Conservation (phyloP, 2,888 invertebrate species). For the Tanypteryx hageni region DNA sequence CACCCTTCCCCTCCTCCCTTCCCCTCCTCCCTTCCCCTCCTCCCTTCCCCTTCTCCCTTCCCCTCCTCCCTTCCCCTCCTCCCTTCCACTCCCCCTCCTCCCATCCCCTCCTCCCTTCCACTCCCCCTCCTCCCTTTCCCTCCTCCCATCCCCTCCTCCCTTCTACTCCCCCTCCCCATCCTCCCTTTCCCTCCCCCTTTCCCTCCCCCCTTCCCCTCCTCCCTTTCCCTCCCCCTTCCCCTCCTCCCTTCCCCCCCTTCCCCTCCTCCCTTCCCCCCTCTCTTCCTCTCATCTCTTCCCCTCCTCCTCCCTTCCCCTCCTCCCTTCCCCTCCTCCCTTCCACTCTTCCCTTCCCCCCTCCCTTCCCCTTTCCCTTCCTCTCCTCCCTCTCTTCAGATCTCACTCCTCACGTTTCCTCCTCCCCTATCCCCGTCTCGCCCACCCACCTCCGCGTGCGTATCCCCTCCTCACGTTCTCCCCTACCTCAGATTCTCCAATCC, state of each 20-base stretch:
- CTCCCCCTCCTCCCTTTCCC: background rate
- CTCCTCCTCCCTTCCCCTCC: background rate
- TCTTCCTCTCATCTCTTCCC: background rate
- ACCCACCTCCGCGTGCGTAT: background rate
- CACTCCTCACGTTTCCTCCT: background rate
- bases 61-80: background rate
- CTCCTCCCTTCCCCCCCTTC: background rate
- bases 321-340: background rate
- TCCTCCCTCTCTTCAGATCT: background rate
- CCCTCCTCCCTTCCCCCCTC: background rate
- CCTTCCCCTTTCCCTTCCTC: background rate
- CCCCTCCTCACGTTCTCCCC: background rate
- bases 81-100: background rate
- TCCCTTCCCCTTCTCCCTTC: background rate
- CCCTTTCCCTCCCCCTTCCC: background rate
- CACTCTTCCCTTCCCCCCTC: background rate
- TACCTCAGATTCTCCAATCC: background rate
- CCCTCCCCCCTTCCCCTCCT: background rate
- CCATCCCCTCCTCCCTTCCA: background rate
- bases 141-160: background rate
- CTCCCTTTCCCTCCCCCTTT: background rate
- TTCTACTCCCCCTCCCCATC: background rate
- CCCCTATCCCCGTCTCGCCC: background rate
- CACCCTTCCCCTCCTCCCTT: background rate
- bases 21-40: background rate